These are phyloP conservation scores for Falco punctatus DNA, from an alignment of 2,113 vertebrate species.

Conservation along the genomic window DNA sequence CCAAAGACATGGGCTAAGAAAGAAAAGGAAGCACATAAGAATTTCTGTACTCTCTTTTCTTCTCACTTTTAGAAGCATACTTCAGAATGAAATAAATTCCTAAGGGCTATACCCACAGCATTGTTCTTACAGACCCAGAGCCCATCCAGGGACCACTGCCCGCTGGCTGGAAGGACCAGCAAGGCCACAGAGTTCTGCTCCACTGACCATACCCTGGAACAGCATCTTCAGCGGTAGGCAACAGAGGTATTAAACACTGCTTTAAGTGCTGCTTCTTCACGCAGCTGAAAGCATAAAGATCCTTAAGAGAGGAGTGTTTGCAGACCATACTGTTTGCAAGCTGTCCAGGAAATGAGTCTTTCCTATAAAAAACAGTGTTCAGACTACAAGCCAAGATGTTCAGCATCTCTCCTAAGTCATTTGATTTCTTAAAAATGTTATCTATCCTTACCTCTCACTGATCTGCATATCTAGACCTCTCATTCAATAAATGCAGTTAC, in stretches of 20 bases:
- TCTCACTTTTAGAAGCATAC: not conserved
- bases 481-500: not conserved
- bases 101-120: not conserved
- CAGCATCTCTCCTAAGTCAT: not conserved
- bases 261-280: not conserved
- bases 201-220: not conserved
- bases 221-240: not conserved
- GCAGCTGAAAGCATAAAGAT: not conserved
- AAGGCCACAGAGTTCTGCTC: not conserved
- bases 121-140: not conserved
- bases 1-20: not conserved
- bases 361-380: not conserved
- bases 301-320: not conserved
- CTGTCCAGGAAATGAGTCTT: slow-evolving; percentile 51
- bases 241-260: not conserved
- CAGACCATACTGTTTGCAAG: slow-evolving; percentile 32
- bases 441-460: not conserved
- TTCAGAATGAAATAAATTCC: not conserved
- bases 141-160: not conserved
- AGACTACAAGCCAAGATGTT: not conserved
- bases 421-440: not conserved
- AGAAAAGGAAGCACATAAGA: not conserved
- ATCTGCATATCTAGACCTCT: not conserved
- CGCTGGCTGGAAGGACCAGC: not conserved
- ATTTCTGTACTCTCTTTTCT: not conserved